phyloP scores from a whole-genome alignment of 2,797 vertebrate species.

The Garrulus glandarius region DNA sequence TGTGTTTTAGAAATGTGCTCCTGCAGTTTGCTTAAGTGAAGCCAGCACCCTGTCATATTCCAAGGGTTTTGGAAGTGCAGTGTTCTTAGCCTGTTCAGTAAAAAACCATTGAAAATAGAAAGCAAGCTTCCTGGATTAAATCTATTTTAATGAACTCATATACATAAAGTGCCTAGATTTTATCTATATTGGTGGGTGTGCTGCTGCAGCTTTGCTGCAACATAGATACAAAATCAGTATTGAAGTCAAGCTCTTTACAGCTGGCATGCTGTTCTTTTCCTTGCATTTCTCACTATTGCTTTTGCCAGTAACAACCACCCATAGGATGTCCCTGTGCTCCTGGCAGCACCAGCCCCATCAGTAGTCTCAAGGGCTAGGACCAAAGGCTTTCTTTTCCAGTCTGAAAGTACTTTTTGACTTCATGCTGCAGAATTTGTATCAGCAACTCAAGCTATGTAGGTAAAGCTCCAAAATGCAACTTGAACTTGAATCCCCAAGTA shows the following conservation, averaged over 20 bases:
- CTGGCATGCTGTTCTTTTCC: neutral
- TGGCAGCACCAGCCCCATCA: neutral
- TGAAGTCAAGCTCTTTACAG: neutral
- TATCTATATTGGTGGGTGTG: neutral
- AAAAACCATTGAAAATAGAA: neutral
- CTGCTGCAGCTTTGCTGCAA: neutral
- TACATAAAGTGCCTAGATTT: neutral
- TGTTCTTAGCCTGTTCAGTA: neutral
- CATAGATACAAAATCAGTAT: neutral
- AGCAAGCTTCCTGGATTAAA: neutral
- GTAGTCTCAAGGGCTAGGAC: neutral
- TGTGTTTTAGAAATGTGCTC: slow-evolving; percentile 30
- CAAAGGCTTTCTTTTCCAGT: neutral
- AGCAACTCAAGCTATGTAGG: neutral
- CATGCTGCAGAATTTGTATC: neutral
- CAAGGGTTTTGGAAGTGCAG: neutral
- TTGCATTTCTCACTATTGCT: neutral
- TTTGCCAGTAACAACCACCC: neutral
- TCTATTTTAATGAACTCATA: neutral
- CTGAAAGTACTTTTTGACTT: neutral
- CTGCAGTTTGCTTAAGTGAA: slow-evolving; percentile 23
- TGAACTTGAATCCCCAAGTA: neutral
- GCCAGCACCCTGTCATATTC: neutral
- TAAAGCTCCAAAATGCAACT: neutral
- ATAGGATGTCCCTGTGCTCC: neutral